These are phyloP conservation scores for Rambutsinella grinnellia DNA, from an alignment of 2,888 invertebrate genomes.

Conservation along the genomic window DNA sequence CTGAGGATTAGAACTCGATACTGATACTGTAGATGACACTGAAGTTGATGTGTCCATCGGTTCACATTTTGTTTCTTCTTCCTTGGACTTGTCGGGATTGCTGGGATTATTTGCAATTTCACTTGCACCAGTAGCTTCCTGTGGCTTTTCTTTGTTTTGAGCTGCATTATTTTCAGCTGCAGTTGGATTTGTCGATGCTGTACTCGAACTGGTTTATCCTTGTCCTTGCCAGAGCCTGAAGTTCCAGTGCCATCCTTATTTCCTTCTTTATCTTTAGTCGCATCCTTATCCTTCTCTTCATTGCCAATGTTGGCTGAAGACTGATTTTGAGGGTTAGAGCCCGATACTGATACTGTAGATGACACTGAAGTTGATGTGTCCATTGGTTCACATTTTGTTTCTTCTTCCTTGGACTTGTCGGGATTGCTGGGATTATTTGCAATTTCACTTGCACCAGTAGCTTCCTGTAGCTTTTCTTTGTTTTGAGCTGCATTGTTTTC, in stretches of 20 bases:
- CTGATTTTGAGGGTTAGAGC: neutral
- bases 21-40: conserved; percentile 11
- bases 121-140: too few relatives aligned
- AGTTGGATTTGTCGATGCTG: too few relatives aligned
- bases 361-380: neutral
- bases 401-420: too few relatives aligned
- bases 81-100: too few relatives aligned
- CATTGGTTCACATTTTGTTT: conserved; percentile 3
- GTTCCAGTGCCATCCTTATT: conserved; percentile 7
- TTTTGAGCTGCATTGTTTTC: too few relatives aligned
- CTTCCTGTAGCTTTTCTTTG: too few relatives aligned
- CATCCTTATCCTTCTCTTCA: conserved; percentile 25
- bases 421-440: too few relatives aligned
- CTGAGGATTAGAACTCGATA: neutral
- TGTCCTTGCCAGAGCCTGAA: neutral
- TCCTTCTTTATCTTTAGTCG: conserved; percentile 17
- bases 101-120: too few relatives aligned
- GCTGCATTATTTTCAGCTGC: too few relatives aligned
- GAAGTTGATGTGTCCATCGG: neutral
- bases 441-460: too few relatives aligned
- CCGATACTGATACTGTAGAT: conserved; percentile 9
- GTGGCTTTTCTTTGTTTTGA: too few relatives aligned
- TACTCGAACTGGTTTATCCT: conserved; percentile 71
- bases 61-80: neutral
- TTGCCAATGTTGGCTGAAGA: conserved; percentile 1